phyloP scores from a whole-genome alignment of 2,113 vertebrate genomes.

The Bufo bufo region DNA sequence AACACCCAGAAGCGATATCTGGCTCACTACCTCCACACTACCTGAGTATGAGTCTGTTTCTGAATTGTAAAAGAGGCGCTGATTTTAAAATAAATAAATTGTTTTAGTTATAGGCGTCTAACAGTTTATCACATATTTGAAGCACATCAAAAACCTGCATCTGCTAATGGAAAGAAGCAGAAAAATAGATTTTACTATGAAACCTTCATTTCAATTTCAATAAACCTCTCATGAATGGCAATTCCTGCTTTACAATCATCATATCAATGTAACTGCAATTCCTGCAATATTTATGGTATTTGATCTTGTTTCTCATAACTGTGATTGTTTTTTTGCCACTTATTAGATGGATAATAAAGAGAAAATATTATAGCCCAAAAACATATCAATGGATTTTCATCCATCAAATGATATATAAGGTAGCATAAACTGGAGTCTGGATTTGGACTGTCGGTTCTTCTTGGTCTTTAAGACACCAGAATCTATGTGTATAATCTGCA shows the following conservation, averaged over 20 bases:
- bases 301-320: background rate
- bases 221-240: background rate
- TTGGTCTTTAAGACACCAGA: background rate
- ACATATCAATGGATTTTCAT: background rate
- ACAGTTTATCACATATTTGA: background rate
- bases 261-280: conserved; percentile 13
- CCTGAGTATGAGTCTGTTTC: too few relatives aligned
- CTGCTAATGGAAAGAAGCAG: background rate
- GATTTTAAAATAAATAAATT: background rate
- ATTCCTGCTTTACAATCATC: background rate
- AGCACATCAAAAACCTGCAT: background rate
- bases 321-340: background rate
- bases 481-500: background rate
- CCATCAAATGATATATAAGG: background rate
- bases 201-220: background rate
- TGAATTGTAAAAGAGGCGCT: background rate
- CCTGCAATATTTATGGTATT: background rate
- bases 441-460: background rate
- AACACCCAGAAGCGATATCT: background rate
- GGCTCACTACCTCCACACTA: background rate
- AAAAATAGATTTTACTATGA: background rate
- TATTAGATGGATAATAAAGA: background rate
- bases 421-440: background rate
- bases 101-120: background rate
- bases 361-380: background rate